These are phyloP conservation scores for Aeoliscus strigatus DNA, from an alignment of 2,797 vertebrate genomes.

Conservation along the genomic window DNA sequence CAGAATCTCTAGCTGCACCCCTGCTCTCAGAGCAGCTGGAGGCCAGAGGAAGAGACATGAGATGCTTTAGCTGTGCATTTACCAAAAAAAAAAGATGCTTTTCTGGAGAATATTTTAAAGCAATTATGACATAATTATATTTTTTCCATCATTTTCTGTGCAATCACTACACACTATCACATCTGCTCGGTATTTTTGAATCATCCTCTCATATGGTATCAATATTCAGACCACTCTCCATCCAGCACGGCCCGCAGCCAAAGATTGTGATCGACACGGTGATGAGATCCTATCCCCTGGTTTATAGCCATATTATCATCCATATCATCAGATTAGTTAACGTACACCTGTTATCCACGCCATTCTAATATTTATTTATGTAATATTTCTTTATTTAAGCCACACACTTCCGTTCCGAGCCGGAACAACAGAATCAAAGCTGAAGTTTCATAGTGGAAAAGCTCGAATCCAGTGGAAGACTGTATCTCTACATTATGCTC, in stretches of 20 bases:
- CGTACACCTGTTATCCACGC: constrained; percentile 36
- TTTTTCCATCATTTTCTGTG: constrained; percentile 18
- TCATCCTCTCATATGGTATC: constrained; percentile 65
- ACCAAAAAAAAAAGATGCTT: background rate
- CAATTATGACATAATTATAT: constrained; percentile 4
- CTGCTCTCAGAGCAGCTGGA: too few relatives aligned
- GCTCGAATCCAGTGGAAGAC: constrained; percentile 27
- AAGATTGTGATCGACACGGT: constrained; percentile 36
- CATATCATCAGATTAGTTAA: constrained; percentile 46
- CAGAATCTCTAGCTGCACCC: too few relatives aligned
- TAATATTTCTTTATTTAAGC: too few relatives aligned
- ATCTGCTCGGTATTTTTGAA: constrained; percentile 63
- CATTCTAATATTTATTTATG: constrained; percentile 20
- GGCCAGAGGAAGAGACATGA: background rate
- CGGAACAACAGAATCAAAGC: constrained; percentile 29
- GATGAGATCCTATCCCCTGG: constrained; percentile 22
- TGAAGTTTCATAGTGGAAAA: constrained; percentile 27
- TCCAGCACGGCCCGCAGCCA: constrained; percentile 37
- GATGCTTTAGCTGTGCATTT: too few relatives aligned
- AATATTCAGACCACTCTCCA: constrained; percentile 38
- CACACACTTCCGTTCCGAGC: constrained; percentile 6
- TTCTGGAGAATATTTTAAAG: constrained; percentile 2
- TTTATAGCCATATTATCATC: constrained; percentile 42
- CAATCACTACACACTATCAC: constrained; percentile 43
- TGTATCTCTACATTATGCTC: constrained; percentile 36